Evolutionary conservation across 2,113 vertebrate genomes (phyloP).

Genomic region (Pollachius pollachius): DNA sequence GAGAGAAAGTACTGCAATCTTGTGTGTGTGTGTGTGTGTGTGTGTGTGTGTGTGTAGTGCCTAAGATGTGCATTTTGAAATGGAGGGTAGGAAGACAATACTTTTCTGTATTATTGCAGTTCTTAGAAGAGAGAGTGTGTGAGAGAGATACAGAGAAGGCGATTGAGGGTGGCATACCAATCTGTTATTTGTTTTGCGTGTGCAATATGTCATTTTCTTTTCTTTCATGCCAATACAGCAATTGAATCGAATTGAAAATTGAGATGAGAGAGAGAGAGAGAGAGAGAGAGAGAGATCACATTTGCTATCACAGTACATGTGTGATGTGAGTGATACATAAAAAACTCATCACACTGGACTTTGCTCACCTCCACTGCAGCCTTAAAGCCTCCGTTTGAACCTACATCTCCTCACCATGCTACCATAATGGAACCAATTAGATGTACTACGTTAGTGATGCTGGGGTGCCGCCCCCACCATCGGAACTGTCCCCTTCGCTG

Average conservation of each 20-base stretch:
- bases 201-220: background rate
- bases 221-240: too few species aligned
- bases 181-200: background rate
- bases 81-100: background rate
- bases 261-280: background rate
- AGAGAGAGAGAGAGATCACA: constrained; percentile 12
- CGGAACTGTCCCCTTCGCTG: too few species aligned
- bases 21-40: constrained; percentile 17
- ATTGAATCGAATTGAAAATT: too few species aligned
- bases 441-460: too few species aligned
- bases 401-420: too few species aligned
- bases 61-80: background rate
- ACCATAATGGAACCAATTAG: too few species aligned
- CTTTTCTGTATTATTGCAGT: background rate
- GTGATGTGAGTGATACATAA: too few species aligned
- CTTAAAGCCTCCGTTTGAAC: too few species aligned
- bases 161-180: background rate
- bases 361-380: too few species aligned
- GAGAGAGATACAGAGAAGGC: constrained; percentile 24
- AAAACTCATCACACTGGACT: too few species aligned
- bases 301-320: too few species aligned
- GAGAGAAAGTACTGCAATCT: constrained; percentile 7
- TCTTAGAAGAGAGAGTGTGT: background rate
- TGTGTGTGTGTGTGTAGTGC: constrained; percentile 11
- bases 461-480: too few species aligned